Base-by-base conservation (phyloP, 2,888 invertebrate species). In the Polyommatus icarus region DNA sequence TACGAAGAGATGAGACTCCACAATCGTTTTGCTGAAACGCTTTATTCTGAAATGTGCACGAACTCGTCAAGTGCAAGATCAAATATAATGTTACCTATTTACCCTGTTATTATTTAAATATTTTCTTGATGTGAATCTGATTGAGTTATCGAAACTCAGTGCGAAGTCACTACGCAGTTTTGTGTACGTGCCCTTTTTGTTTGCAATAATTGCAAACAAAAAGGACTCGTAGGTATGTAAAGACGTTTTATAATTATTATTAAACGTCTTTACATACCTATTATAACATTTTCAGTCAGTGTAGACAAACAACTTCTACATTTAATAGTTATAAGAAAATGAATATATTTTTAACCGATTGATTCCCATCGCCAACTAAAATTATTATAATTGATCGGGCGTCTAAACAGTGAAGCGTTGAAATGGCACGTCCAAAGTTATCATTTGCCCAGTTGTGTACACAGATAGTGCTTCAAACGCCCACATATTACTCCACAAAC, bases 401-500 rank as follows among this genome's bases (percentile, higher is more conserved):
- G 6, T 67, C 24, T 73, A 73, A 73, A 75, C n/a, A 73, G 50
- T 24, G 36, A 73, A 75, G 67, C 76, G 76, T 73, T 79, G 77
- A 78, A 79, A 78, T 77, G 78, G 78, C 78, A 76, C 61, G 76
- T 77, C 59, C 67, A 67, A 75, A 78, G 79, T 78, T 46, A 79
- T 78, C 73, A 76, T 78, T 73, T 79, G 79, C 59, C 76, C 78
- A 67, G 78, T 76, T 79, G 78, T 79, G 72, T 77, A 77, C 46
- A 78, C 76, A 80, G 78, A 57, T 76, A 77, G 46, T 78, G 24
- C 75, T 75, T 54, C 24, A 40, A 71, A 59, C 76, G 76, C 73
- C 73, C 79, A 75, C 79, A 79, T 79, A 79, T 79, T 78, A 78
- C 76, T 72, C 29, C 57, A 78, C 78, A 79, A 78, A 79, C 78